Evolutionary conservation across 2,113 vertebrate species (phyloP), one percentile per base, ranked within the genome.

Genomic region (Xyliphius kryptos): DNA sequence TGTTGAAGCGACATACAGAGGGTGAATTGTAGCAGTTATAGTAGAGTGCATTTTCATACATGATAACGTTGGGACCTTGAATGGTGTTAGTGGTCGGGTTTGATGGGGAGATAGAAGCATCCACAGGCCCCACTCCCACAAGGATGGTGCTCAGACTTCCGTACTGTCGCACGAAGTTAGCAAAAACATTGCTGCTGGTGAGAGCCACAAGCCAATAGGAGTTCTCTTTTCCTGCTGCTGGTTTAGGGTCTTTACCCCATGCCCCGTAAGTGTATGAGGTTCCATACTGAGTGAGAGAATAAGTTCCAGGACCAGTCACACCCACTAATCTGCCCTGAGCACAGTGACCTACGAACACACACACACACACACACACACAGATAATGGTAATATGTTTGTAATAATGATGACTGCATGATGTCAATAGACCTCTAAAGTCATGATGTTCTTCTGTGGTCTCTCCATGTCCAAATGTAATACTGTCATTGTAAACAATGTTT

Each of bases 71-170:
- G 1, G 86, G 78, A 6, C 86, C 85, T 2, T 86, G 83, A 70
- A 88, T 74, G 57, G 84, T 86, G 79, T 86, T 87, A 64, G 83
- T 85, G 67, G 82, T 79, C 36, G 85, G 83, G 48, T 85, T 87
- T 6, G 70, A 48, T 10, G 77, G 0, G 15, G 71, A 17, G 38
- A 86, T 84, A 21, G 3, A 0, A 0, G 76, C 10, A 26, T 79
- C 83, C 0, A 61, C 76, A 41, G 79, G 77, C 9, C 74, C 82
- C 6, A 69, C 40, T 1, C 83, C 83, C 4, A 77, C 73, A 2
- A 83, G 72, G 9, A 84, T 69, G n/a, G 80, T 36, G 21, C 81
- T 85, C 53, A 81, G 63, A 56, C 62, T 85, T 65, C 50, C 61
- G 66, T 85, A 88, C 9, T 54, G 74, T 5, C 83, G 83, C 16